Evolutionary conservation across 30 jellyfish, hydroid and myxozoan species (phyloP).

Genomic region (Aurelia coerulea): DNA sequence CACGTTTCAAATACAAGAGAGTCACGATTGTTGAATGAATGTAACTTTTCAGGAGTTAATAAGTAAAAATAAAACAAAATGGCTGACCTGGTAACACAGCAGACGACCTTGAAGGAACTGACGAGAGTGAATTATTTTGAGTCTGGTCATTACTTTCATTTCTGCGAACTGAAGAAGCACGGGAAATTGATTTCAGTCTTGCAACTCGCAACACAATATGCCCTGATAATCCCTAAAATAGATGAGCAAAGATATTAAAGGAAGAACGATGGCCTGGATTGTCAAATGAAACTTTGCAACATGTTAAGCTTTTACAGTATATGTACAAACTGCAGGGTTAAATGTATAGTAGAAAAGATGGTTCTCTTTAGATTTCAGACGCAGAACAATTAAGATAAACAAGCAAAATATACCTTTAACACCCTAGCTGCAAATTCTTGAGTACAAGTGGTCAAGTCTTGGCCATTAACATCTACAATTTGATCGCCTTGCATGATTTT

Average conservation of each 20-base stretch:
- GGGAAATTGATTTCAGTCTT: conserved; percentile 64
- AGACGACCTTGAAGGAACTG: conserved; percentile 1
- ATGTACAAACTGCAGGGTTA: neutral
- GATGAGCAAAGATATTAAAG: neutral
- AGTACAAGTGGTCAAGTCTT: conserved; percentile 75
- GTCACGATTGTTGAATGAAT: no score
- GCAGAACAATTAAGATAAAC: neutral
- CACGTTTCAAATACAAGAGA: no score
- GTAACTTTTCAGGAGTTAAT: no score
- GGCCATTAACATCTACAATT: conserved; percentile 83
- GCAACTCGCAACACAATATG: conserved; percentile 59
- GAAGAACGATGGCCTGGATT: neutral
- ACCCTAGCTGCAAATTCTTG: conserved; percentile 90
- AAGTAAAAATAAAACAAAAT: no score
- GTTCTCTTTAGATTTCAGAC: no score
- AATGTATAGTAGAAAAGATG: neutral
- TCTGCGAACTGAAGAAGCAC: conserved; percentile 71
- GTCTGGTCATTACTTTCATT: neutral
- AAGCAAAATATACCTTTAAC: conserved; percentile 50
- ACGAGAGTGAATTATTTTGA: neutral
- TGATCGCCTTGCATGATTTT: conserved; percentile 88
- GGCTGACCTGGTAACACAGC: no score
- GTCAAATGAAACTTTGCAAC: no score
- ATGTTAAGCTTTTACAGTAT: no score
- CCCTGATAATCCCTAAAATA: conserved; percentile 57